Evolutionary conservation across 64 coral and sea anemone species (phyloP), one percentile per base, ranked within the genome.

Genomic region (Cladopsammia gracilis): DNA sequence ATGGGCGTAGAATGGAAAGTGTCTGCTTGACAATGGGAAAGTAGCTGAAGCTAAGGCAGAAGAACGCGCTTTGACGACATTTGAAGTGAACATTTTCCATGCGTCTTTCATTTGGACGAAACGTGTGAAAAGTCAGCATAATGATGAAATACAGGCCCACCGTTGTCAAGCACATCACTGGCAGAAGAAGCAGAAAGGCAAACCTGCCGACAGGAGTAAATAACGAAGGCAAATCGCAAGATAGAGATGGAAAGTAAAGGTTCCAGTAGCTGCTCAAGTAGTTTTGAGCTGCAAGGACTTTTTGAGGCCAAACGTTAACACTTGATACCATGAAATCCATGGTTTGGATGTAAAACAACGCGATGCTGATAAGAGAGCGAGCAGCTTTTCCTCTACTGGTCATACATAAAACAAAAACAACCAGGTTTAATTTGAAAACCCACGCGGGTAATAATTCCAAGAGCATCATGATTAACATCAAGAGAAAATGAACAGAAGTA

Each of bases 301-400:
- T 18, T 44, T 24, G 4, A 45, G 88, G 88, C 88, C 88, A 90
- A 10, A 90, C 64, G 16, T 81, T 69, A 19, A 59, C 42, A 42
- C 48, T 90, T 4, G 62, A 76, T 44, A 90, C 76, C 9, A 90
- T 52, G 23, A 78, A 76, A 50, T 90, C 88, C 46, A 90, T 24
- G 44, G 88, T 90, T 79, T 90, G 88, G n/a, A 90, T 78, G 65
- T 90, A 90, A 42, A 90, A 90, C 48, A 90, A 25, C 25, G 59
- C 24, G 14, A 90, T 90, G 62, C 78, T 90, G 2, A 90, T 48
- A 10, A 90, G 88, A 64, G 73, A 62, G 20, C 61, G 58, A 10
- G 75, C 75, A 6, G 20, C n/a, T 22, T 75, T 75, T 75, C 72
- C 72, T 75, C 78, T 59, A 43, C 78, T 81, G 3, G 78, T 81